A percentile compares a stretch with the other conserved stretches of the same genome.
These are phyloP conservation scores for Taphrorychus bicolor DNA, from an alignment of 2,888 invertebrate species.

Conservation along the genomic window DNA sequence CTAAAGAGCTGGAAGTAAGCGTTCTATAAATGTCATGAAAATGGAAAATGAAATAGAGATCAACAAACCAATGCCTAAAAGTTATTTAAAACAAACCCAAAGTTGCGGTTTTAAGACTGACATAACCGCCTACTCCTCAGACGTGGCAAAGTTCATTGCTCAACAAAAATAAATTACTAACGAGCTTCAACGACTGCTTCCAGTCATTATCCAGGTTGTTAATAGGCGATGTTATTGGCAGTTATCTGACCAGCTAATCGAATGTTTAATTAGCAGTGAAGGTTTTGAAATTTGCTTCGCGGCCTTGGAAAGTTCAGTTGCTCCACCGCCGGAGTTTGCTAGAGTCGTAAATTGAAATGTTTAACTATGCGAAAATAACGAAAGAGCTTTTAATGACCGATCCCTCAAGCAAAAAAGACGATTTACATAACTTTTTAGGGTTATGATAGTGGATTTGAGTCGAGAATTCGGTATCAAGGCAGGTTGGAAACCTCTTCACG, in stretches of 20 bases:
- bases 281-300: neutral
- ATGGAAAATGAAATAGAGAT: too few relatives aligned
- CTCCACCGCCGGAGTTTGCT: neutral
- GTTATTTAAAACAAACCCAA: too few relatives aligned
- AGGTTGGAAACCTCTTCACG: neutral
- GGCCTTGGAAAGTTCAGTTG: neutral
- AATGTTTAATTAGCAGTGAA: neutral
- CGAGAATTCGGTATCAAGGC: neutral
- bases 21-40: too few relatives aligned
- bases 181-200: too few relatives aligned
- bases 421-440: neutral
- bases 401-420: neutral
- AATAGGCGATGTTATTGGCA: neutral
- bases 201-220: neutral
- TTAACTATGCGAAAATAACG: neutral
- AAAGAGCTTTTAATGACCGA: neutral
- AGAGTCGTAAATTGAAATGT: neutral
- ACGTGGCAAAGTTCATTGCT: too few relatives aligned
- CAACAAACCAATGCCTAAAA: too few relatives aligned
- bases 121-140: too few relatives aligned
- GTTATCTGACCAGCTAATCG: neutral
- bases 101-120: too few relatives aligned
- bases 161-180: too few relatives aligned
- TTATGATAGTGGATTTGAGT: neutral
- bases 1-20: too few relatives aligned